Base-by-base conservation (phyloP, 2,797 vertebrate genomes). In the Enteromius fasciolatus region DNA sequence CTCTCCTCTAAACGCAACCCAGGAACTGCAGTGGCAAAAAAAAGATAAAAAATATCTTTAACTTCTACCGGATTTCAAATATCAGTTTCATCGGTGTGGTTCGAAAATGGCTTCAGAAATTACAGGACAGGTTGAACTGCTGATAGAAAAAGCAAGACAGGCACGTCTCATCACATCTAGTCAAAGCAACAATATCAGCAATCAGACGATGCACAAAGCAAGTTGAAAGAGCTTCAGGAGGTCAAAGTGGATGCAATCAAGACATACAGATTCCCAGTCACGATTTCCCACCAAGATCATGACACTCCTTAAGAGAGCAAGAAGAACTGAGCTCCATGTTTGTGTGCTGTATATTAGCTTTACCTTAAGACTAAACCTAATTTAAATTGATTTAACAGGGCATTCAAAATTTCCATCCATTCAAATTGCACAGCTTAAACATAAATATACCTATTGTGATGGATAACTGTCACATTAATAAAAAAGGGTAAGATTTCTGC, bases 201-300 rank as follows among this genome's bases (percentile, higher is more conserved):
- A 83, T 86, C 83, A 80, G 48, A 31, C n/a, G 63, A 66, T 48
- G 48, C 68, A 79, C 54, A 81, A 80, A 76, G 52, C 18, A 69
- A 20, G 36, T 63, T 73, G 54, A 59, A 36, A 75, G 68, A 72
- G 39, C 82, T 73, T 39, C 11, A 66, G 69, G 46, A 61, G 39
- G 46, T 77, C 76, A 82, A 80, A 20, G 28, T 59, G 57, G 10
- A 72, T 70, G 87, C 77, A 87, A 86, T 87, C 77, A 81, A 76
- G 63, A 57, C 33, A 50, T 20, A 72, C 6, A n/a, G 31, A 66
- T 59, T 39, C 67, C 80, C 46, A 52, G 39, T 85, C 83, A 86
- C 33, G 76, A 86, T 36, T 73, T 66, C 52, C n/a, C 36, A 25
- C 4, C 33, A 64, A 12, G 20, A 74, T 50, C 70, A 46, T 15